Percentiles rank a stretch among this genome's conserved stretches.
Conservation (phyloP, 2,113 vertebrate genomes). For the Poeciliopsis occidentalis region DNA sequence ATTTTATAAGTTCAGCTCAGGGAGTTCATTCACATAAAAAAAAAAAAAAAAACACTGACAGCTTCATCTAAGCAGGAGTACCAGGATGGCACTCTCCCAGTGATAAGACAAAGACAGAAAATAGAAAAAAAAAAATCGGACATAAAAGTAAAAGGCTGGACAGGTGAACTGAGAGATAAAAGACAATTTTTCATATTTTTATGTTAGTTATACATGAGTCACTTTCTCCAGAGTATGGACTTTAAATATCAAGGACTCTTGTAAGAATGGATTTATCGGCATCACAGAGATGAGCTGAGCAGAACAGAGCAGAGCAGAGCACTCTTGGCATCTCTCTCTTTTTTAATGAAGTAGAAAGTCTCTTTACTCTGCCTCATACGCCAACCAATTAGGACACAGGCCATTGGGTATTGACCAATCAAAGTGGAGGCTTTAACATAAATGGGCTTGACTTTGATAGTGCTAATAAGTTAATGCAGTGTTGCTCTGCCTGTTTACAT, state of each 20-base stretch:
- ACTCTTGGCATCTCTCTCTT: slow-evolving; percentile 54
- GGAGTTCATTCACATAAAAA: slow-evolving; percentile 36
- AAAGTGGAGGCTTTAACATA: slow-evolving; percentile 39
- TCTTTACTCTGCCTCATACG: slow-evolving; percentile 42
- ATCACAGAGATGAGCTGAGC: slow-evolving; percentile 37
- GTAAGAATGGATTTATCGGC: slow-evolving; percentile 47
- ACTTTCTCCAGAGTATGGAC: slow-evolving; percentile 27
- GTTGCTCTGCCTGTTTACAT: slow-evolving; percentile 6
- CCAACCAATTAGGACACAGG: slow-evolving; percentile 61
- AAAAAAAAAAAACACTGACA: slow-evolving; percentile 31
- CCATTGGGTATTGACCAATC: slow-evolving; percentile 67
- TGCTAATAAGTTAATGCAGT: slow-evolving; percentile 36
- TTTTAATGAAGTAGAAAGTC: slow-evolving; percentile 63
- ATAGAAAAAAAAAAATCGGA: slow-evolving; percentile 19
- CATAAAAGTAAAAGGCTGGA: slow-evolving; percentile 12
- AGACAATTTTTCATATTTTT: background rate
- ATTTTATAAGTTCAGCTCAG: slow-evolving; percentile 25
- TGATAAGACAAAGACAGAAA: slow-evolving; percentile 27
- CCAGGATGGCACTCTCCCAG: slow-evolving; percentile 8
- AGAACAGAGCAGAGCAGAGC: slow-evolving; percentile 28
- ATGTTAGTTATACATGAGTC: slow-evolving; percentile 11
- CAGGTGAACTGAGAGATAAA: background rate
- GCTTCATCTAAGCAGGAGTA: slow-evolving; percentile 18
- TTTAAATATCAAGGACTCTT: slow-evolving; percentile 54
- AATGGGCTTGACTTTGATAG: slow-evolving; percentile 48